Evolutionary conservation across 1,140 invertebrate species (phyloP).

Genomic region (Harlomillsia oculata): DNA sequence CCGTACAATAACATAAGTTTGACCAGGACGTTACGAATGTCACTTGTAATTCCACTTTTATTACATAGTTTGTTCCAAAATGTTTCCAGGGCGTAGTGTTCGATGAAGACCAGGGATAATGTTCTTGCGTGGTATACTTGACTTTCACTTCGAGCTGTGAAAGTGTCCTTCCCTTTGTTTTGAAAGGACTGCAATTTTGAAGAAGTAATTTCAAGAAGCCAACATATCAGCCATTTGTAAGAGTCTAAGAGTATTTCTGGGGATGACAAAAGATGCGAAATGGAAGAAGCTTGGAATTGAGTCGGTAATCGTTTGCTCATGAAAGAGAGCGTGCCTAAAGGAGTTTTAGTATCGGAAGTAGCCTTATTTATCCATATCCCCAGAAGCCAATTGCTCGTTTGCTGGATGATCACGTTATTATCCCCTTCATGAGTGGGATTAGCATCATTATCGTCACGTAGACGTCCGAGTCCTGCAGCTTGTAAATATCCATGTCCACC

Average conservation of each 20-base stretch:
- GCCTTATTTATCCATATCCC: conserved; percentile 23
- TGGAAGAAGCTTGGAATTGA: conserved; percentile 37
- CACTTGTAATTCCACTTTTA: conserved; percentile 35
- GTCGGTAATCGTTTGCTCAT: conserved; percentile 40
- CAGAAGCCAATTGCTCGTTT: conserved; percentile 47
- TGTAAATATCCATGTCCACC: conserved; percentile 42
- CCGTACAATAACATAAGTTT: conserved; percentile 40
- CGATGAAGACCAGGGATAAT: conserved; percentile 64
- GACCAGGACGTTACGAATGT: conserved; percentile 41
- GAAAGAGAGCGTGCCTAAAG: conserved; percentile 56
- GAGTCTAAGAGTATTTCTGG: conserved; percentile 51
- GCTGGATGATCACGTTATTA: conserved; percentile 53
- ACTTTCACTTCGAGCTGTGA: conserved; percentile 63
- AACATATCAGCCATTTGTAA: conserved; percentile 73
- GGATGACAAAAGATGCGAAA: conserved; percentile 47
- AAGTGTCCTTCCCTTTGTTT: conserved; percentile 51
- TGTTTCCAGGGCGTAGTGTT: conserved; percentile 38
- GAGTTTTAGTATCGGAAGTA: conserved; percentile 40
- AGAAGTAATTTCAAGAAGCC: conserved; percentile 53
- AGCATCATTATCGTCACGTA: conserved; percentile 49
- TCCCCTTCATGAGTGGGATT: conserved; percentile 54
- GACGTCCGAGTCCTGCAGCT: conserved; percentile 15
- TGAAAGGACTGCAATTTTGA: conserved; percentile 42
- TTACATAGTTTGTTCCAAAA: conserved; percentile 34
- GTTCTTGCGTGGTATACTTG: conserved; percentile 73